phyloP scores from a whole-genome alignment of 2,113 vertebrate species.

The Dissostichus mawsoni region DNA sequence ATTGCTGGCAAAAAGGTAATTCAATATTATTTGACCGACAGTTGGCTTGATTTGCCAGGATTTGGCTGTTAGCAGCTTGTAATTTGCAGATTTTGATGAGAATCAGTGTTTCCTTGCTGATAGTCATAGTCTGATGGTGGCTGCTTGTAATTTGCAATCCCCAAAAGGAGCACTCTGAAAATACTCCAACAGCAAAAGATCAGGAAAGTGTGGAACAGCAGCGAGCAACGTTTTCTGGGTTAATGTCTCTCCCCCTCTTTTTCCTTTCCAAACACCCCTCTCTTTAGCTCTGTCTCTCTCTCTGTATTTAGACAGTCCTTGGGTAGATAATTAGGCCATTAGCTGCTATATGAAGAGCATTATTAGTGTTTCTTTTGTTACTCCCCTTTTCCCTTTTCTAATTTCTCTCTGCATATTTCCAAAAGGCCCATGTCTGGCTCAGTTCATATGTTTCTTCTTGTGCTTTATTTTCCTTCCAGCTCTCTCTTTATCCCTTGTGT shows the following conservation, averaged over 20 bases:
- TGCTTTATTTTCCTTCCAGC: slow-evolving; percentile 40
- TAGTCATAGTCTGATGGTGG: slow-evolving; percentile 47
- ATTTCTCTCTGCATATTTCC: slow-evolving; percentile 62
- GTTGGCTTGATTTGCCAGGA: slow-evolving; percentile 55
- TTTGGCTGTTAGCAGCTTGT: slow-evolving; percentile 49
- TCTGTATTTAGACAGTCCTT: slow-evolving; percentile 54
- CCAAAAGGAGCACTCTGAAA: slow-evolving; percentile 52
- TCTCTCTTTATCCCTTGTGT: slow-evolving; percentile 19
- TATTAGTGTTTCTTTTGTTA: slow-evolving; percentile 60
- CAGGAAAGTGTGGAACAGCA: slow-evolving; percentile 57
- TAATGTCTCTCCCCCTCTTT: slow-evolving; percentile 21
- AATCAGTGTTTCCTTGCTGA: slow-evolving; percentile 42
- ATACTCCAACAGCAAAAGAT: slow-evolving; percentile 65
- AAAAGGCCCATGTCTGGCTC: slow-evolving; percentile 43
- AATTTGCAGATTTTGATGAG: slow-evolving; percentile 51
- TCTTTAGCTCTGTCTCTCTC: slow-evolving; percentile 24
- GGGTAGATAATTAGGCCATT: slow-evolving; percentile 67
- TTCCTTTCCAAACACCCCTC: slow-evolving; percentile 27
- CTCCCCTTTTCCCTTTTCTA: slow-evolving; percentile 49
- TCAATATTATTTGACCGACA: slow-evolving; percentile 50
- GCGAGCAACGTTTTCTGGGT: slow-evolving; percentile 39
- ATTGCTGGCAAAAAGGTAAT: slow-evolving; percentile 42
- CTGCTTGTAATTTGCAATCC: slow-evolving; percentile 49
- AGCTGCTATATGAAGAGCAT: slow-evolving; percentile 55
- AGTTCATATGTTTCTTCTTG: slow-evolving; percentile 28